These are phyloP conservation scores for Metacarcinus magister DNA, from an alignment of 2,888 invertebrate species.

Conservation along the genomic window DNA sequence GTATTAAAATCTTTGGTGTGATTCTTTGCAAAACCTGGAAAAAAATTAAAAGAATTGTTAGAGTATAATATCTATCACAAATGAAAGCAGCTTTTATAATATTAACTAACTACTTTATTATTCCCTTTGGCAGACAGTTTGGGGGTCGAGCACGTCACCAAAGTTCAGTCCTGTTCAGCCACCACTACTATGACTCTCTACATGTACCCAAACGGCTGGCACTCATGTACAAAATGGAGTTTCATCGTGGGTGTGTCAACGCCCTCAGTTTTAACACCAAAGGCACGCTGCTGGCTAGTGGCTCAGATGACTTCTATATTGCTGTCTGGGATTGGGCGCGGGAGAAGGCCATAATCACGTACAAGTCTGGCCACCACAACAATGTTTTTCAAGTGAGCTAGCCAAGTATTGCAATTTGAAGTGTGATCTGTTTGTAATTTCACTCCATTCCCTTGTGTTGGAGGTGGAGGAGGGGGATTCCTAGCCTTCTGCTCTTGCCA, in stretches of 20 bases:
- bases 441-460: too few relatives aligned
- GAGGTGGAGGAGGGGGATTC: too few relatives aligned
- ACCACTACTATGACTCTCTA: slow-evolving; percentile 81
- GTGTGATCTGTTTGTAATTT: not conserved
- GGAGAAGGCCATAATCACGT: slow-evolving; percentile 88
- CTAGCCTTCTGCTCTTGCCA: too few relatives aligned
- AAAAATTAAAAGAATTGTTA: too few relatives aligned
- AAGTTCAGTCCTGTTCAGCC: slow-evolving; percentile 73
- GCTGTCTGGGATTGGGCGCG: slow-evolving; percentile 96
- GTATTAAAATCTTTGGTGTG: too few relatives aligned
- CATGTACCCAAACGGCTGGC: slow-evolving; percentile 90
- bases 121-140: slow-evolving; percentile 68
- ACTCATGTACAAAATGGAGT: slow-evolving; percentile 90
- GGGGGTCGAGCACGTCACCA: slow-evolving; percentile 72
- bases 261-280: slow-evolving; percentile 79
- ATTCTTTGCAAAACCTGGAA: too few relatives aligned
- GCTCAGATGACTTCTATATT: slow-evolving; percentile 95
- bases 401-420: not conserved
- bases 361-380: slow-evolving; percentile 92
- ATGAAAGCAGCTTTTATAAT: not conserved
- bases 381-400: slow-evolving; percentile 92
- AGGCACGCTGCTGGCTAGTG: slow-evolving; percentile 88
- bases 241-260: slow-evolving; percentile 87
- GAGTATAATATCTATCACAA: not conserved
- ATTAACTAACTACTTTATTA: not conserved